Conservation (phyloP, 2,797 vertebrate genomes). For the Micromesistius poutassou region DNA sequence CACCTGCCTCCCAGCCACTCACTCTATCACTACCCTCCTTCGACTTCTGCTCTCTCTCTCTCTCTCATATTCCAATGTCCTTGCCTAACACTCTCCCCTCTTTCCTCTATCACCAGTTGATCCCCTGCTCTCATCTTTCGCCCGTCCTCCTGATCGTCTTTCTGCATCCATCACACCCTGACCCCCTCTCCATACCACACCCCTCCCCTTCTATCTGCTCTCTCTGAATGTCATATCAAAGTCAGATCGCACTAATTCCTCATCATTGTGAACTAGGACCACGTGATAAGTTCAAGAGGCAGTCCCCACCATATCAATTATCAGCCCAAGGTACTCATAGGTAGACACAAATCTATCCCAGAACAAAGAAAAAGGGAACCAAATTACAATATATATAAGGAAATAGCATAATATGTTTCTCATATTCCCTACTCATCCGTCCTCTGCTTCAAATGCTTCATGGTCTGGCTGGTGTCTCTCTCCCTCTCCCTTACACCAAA, state of each 20-base stretch:
- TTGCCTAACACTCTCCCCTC: not conserved
- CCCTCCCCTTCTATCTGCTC: not conserved
- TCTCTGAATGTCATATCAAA: not conserved
- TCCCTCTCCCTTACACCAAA: not conserved
- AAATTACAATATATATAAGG: no score
- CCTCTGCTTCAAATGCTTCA: not conserved
- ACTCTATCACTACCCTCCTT: not conserved
- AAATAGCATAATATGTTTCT: no score
- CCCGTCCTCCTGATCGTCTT: not conserved
- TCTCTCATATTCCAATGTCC: slow-evolving; percentile 5
- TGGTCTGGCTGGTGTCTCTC: not conserved
- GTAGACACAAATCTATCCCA: not conserved
- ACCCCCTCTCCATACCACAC: no score
- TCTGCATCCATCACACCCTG: not conserved
- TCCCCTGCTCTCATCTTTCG: not conserved
- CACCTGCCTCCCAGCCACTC: not conserved
- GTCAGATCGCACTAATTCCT: not conserved
- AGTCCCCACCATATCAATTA: no score
- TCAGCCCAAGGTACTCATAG: not conserved
- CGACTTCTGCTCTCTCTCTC: not conserved
- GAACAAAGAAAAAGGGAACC: no score
- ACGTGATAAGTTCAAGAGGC: not conserved
- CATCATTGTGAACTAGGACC: not conserved
- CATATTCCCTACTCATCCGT: not conserved
- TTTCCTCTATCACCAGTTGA: not conserved